Percentiles rank a stretch among this genome's conserved stretches.
These are phyloP conservation scores for Paracentrotus lividus DNA, from an alignment of 53 echinoderm and acorn worm genomes.

Conservation along the genomic window DNA sequence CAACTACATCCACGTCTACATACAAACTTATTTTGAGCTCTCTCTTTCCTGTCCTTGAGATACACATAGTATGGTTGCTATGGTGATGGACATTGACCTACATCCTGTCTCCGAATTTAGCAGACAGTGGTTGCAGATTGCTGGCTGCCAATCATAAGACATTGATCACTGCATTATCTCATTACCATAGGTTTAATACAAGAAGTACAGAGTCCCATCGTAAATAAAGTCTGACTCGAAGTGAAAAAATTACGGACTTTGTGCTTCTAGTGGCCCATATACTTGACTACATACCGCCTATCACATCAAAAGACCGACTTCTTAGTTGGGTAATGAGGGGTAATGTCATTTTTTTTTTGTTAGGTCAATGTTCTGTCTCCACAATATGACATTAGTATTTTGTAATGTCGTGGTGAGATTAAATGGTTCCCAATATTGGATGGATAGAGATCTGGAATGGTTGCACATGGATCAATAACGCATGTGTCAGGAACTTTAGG, in stretches of 20 bases:
- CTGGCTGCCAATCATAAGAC: background rate
- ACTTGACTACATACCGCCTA: too few species aligned
- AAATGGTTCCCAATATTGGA: background rate
- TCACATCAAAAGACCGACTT: too few species aligned
- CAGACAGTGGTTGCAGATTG: slow-evolving; percentile 2
- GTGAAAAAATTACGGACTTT: background rate
- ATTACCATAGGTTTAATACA: background rate
- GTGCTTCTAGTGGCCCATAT: background rate
- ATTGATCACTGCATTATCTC: background rate
- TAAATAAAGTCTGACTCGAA: background rate
- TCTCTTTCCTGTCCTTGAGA: slow-evolving; percentile 53
- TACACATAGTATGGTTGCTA: slow-evolving; percentile 37
- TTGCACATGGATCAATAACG: background rate
- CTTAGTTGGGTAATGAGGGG: too few species aligned
- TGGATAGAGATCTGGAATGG: too few species aligned
- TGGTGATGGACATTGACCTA: slow-evolving; percentile 41
- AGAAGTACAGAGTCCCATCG: background rate
- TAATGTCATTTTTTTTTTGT: too few species aligned
- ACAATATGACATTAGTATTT: too few species aligned
- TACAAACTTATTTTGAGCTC: background rate
- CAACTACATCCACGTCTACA: background rate
- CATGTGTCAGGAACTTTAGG: background rate
- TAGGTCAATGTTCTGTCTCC: too few species aligned
- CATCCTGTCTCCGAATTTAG: background rate
- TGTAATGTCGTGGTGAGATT: background rate